phyloP scores from a whole-genome alignment of 2,797 vertebrate species.

The Thamnophis elegans region DNA sequence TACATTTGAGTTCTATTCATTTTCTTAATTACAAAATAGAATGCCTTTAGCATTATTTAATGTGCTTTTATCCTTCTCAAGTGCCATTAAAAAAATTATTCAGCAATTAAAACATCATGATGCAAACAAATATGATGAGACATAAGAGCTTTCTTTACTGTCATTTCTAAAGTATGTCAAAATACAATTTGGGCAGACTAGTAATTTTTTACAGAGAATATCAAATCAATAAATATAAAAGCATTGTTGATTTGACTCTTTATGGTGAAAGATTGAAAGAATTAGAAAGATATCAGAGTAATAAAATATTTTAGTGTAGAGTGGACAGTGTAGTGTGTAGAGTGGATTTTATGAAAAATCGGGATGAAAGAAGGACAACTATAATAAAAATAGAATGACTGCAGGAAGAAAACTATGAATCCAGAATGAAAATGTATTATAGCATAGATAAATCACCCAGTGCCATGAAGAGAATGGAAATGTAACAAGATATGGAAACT shows the following conservation, averaged over 20 bases:
- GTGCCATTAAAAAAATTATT: neutral
- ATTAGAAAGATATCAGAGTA: neutral
- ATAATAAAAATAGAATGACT: neutral
- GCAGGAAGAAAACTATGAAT: neutral
- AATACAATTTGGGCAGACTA: neutral
- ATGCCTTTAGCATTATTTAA: constrained; percentile 8
- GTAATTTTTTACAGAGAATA: neutral
- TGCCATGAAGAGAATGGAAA: neutral
- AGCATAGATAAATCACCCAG: neutral
- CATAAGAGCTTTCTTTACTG: neutral
- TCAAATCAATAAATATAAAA: neutral
- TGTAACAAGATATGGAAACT: neutral
- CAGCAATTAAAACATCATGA: neutral
- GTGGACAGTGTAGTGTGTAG: neutral
- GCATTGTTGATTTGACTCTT: neutral
- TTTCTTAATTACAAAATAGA: neutral
- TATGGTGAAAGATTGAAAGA: neutral
- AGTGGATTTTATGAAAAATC: neutral
- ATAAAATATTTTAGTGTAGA: neutral
- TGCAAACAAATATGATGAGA: neutral
- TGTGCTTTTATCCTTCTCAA: neutral
- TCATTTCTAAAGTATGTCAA: neutral
- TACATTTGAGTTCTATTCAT: no score
- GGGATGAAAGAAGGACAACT: neutral
- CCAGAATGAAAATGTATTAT: neutral